Conservation (phyloP, 2,113 vertebrate species). For the Canis aureus region DNA sequence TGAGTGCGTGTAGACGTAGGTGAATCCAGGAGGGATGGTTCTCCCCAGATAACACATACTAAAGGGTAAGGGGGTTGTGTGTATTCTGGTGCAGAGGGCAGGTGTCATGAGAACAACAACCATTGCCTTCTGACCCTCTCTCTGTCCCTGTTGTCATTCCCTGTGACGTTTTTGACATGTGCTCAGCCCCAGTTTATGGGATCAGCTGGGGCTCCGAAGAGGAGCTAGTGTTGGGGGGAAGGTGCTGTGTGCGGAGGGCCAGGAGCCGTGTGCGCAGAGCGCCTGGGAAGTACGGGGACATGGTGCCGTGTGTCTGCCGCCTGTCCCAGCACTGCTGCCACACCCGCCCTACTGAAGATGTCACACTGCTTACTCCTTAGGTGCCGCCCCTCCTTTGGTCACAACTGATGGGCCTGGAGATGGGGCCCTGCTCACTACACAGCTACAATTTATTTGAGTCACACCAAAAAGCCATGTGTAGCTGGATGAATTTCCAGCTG, state of each 20-base stretch:
- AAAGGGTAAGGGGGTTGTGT: neutral
- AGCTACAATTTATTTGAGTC: neutral
- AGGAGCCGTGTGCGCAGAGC: accelerated
- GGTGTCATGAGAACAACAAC: neutral
- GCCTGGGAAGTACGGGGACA: accelerated
- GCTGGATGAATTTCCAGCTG: neutral
- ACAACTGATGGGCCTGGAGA: neutral
- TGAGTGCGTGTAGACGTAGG: neutral
- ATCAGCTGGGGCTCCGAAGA: neutral
- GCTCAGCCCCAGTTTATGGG: neutral
- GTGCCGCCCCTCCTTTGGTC: neutral
- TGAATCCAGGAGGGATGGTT: neutral
- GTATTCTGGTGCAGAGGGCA: neutral
- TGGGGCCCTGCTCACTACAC: neutral
- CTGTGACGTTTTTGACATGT: neutral
- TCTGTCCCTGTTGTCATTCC: neutral
- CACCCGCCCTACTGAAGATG: neutral
- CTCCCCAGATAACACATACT: neutral
- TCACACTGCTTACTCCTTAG: too few relatives aligned
- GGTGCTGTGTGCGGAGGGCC: neutral
- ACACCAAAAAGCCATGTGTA: neutral
- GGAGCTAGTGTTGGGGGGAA: neutral
- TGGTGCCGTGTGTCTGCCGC: accelerated
- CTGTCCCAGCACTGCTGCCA: neutral
- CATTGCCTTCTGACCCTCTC: neutral